Evolutionary conservation across 2,797 vertebrate species (phyloP), one percentile per base, ranked within the genome.

Genomic region (Schizopygopsis malacanthus): DNA sequence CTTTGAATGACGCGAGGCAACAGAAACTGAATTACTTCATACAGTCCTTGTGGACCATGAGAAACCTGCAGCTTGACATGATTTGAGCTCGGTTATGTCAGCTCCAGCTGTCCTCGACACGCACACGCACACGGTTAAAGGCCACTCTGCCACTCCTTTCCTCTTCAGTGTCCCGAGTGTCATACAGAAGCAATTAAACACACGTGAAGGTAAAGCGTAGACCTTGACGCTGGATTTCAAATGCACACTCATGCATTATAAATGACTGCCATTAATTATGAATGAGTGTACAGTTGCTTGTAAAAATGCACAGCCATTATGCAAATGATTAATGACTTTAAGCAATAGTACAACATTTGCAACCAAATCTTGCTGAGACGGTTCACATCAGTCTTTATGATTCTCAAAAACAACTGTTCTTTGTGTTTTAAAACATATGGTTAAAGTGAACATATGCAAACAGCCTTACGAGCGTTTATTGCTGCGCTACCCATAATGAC

Each of bases 71-170:
- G 7, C 45, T 63, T 28, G 71, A 89, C 85, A 79, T 85, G 91
- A 86, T 82, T 90, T 90, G 90, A 89, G 91, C 16, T 84, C 72
- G 93, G 92, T 93, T 93, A 93, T 92, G 82, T 93, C 91, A 91
- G 86, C 83, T 6, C 86, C 86, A 86, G 87, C 87, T 91, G 86
- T 87, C 77, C 79, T 81, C 47, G 20, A 81, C 79, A 81, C 11
- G 13, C 78, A 37, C 50, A 85, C 16, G 9, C 76, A 70, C n/a
- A 79, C 67, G 37, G 25, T 56, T 20, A 45, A 80, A 85, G 67
- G 78, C 88, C 37, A 87, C 81, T 83, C 75, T 88, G 84, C 75
- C 77, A 52, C 63, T 88, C 65, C 86, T 81, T 78, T 84, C 73
- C 50, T 63, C n/a, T 28, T 79, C 15, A 77, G 73, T 82, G 56